Evolutionary conservation across 2,797 vertebrate genomes (phyloP).

Genomic region (Jordanella pulchra): DNA sequence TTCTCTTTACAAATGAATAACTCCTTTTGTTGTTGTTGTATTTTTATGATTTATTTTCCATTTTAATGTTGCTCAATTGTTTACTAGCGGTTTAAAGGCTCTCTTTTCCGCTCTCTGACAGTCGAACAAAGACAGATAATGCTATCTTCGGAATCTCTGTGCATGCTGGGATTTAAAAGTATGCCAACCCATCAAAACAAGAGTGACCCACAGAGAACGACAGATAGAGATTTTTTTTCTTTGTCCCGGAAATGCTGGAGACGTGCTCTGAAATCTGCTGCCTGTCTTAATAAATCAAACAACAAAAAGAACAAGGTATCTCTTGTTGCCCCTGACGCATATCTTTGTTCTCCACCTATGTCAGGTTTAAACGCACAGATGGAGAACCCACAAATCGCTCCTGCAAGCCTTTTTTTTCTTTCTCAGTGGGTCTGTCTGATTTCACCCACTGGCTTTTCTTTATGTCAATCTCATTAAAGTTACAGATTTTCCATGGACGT

Average conservation of each 20-base stretch:
- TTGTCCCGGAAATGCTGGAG: constrained; percentile 9
- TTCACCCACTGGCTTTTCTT: constrained; percentile 51
- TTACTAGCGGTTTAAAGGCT: constrained; percentile 33
- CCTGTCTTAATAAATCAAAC: constrained; percentile 28
- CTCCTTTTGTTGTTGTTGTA: constrained; percentile 47
- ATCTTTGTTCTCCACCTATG: constrained; percentile 38
- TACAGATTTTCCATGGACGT: constrained; percentile 60
- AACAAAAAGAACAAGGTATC: constrained; percentile 42
- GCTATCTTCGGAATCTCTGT: constrained; percentile 43
- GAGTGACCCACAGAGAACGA: constrained; percentile 24
- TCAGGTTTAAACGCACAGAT: constrained; percentile 77
- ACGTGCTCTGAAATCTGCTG: constrained; percentile 15
- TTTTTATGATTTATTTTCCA: constrained; percentile 58
- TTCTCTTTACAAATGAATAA: constrained; percentile 66
- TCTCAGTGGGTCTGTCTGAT: constrained; percentile 33
- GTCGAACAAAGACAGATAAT: constrained; percentile 47
- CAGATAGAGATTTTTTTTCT: constrained; percentile 5
- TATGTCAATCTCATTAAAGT: constrained; percentile 59
- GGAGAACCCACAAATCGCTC: constrained; percentile 70
- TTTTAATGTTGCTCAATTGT: constrained; percentile 53
- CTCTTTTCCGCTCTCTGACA: constrained; percentile 30
- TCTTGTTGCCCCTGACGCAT: constrained; percentile 44
- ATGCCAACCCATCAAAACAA: constrained; percentile 18
- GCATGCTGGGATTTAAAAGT: constrained; percentile 39
- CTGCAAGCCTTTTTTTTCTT: constrained; percentile 56